Base-by-base conservation (phyloP, 2,797 vertebrate genomes). In the Xenentodon cancila region DNA sequence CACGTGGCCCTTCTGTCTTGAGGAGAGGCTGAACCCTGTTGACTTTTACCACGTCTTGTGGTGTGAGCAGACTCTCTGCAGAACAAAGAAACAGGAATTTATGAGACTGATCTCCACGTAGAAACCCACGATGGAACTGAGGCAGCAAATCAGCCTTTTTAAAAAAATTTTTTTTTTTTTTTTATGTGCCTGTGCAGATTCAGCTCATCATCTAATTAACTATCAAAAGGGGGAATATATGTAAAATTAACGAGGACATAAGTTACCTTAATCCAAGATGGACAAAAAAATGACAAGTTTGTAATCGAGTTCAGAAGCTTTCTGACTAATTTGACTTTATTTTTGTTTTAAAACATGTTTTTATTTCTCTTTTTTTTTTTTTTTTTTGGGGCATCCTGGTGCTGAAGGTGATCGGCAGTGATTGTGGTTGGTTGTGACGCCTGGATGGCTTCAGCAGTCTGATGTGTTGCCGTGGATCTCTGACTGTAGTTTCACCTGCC, bases 341-440 rank as follows among this genome's bases (percentile, higher is more conserved):
- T 2, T 18, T 30, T 7, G 5, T 46, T 50, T 51, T 7, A 15
- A 8, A 25, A 37, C 34, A 11, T 37, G 34, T 37, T 37, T 37
- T 37, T 12, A 37, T 11, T 37, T 37, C 9, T 9, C 34, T 37
- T 40, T 0, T 63, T 57, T 59, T 22, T 6, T 1, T 1, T 2
- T 37, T 9, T 7, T 25, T 5, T 12, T 37, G 11, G 1, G 34
- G 9, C 37, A 15, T 13, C 13, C 37, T 40, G 37, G 34, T 44
- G 49, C 78, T 81, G 64, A 62, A 51, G 56, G 75, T 80, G 87
- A 87, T 75, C 85, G 86, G 78, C 84, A 75, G 72, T 62, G 77
- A 88, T 80, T 78, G 77, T 56, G 52, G 65, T 60, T 19, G 37
- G 20, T 64, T 74, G 68, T 86, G 89, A 80, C 82, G 77, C 75